Percentiles rank a stretch among this genome's conserved stretches.
Evolutionary conservation across 1,140 invertebrate genomes (phyloP).

Genomic region (Acromyrmex charruanus): DNA sequence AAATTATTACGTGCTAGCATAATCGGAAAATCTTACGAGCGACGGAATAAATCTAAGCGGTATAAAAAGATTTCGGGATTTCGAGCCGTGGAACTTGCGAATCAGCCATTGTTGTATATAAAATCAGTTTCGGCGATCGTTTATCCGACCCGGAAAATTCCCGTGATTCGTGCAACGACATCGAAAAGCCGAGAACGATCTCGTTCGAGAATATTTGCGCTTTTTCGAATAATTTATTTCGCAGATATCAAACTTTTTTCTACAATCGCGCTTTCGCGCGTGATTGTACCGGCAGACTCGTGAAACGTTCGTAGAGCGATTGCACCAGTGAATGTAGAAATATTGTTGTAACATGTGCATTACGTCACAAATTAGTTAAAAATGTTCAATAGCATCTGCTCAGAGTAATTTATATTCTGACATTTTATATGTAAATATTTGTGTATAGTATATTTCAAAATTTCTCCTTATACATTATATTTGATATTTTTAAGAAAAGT

Average conservation of each 20-base stretch:
- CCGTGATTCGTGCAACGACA: slow-evolving; percentile 16
- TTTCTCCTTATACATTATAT: background rate
- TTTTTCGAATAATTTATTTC: slow-evolving; percentile 14
- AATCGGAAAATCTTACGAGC: slow-evolving; percentile 81
- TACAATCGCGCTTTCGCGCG: slow-evolving; percentile 49
- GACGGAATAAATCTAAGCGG: slow-evolving; percentile 79
- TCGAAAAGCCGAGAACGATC: slow-evolving; percentile 19
- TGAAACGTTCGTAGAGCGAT: slow-evolving; percentile 45
- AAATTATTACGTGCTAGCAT: slow-evolving; percentile 84
- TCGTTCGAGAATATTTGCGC: slow-evolving; percentile 28
- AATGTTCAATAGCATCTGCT: background rate
- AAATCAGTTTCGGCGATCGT: slow-evolving; percentile 39
- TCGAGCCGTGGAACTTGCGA: slow-evolving; percentile 9
- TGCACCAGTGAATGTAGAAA: slow-evolving; percentile 15
- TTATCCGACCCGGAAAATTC: slow-evolving; percentile 23
- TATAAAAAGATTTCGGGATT: slow-evolving; percentile 58
- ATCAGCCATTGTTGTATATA: slow-evolving; percentile 31
- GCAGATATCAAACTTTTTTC: slow-evolving; percentile 41
- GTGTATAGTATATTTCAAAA: no score
- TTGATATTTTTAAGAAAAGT: slow-evolving; percentile 1
- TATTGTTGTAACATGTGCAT: background rate
- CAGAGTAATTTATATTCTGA: background rate
- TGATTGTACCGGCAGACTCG: slow-evolving; percentile 61
- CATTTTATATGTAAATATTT: no score
- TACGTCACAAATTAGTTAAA: background rate